Evolutionary conservation across 2,797 vertebrate genomes (phyloP).

Genomic region (Tiaroga cobitis): DNA sequence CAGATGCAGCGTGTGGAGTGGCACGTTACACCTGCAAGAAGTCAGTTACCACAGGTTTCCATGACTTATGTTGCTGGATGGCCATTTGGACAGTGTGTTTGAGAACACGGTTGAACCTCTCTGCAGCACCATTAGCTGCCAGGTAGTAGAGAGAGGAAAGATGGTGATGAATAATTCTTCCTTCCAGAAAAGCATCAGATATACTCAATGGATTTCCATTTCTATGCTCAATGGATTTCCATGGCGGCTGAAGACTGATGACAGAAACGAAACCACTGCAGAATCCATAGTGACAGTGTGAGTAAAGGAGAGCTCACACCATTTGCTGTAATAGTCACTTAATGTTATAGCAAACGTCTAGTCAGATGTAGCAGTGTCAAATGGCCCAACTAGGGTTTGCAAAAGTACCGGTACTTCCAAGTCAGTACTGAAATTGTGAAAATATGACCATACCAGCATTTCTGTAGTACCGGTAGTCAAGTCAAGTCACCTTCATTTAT

Average conservation of each 20-base stretch:
- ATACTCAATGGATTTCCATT: constrained; percentile 1
- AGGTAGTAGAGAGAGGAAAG: not conserved
- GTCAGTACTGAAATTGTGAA: too few relatives aligned
- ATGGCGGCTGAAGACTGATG: too few relatives aligned
- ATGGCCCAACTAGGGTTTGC: not conserved
- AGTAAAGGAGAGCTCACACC: not conserved
- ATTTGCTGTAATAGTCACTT: not conserved
- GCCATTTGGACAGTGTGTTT: not conserved
- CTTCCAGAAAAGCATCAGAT: constrained; percentile 6
- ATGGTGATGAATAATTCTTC: not conserved
- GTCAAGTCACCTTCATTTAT: too few relatives aligned
- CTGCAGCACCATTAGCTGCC: not conserved
- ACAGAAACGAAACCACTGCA: too few relatives aligned
- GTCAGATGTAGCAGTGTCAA: not conserved
- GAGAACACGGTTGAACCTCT: not conserved
- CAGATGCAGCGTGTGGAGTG: too few relatives aligned
- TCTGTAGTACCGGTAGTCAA: too few relatives aligned
- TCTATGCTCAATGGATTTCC: constrained; percentile 8
- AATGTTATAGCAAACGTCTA: not conserved
- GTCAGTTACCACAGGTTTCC: constrained; percentile 7
- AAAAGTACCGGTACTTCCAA: too few relatives aligned
- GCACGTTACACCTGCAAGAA: not conserved
- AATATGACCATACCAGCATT: too few relatives aligned
- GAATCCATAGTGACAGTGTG: too few relatives aligned
- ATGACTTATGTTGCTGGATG: not conserved